Conservation (phyloP, 2,113 vertebrate species). For the Pimephales promelas region DNA sequence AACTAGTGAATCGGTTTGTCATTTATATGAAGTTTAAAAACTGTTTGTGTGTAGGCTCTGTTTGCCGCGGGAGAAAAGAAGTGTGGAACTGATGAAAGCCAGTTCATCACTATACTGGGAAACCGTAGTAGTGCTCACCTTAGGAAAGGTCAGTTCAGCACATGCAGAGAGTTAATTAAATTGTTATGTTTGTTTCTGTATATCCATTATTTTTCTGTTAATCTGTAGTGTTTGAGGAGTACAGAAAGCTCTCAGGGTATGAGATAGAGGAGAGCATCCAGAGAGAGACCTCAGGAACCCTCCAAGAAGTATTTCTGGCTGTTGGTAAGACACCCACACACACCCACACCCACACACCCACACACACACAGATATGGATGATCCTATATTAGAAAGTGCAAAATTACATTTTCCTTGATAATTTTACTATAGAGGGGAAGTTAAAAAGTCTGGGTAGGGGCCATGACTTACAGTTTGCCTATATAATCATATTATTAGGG, state of each 20-base stretch:
- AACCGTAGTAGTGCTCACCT: slow-evolving; percentile 88
- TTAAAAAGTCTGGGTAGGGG: background rate
- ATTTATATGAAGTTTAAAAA: background rate
- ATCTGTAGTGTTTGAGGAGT: slow-evolving; percentile 88
- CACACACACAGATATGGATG: background rate
- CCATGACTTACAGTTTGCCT: background rate
- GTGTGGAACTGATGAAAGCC: slow-evolving; percentile 92
- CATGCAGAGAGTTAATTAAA: background rate
- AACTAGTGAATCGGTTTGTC: background rate
- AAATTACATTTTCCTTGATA: background rate
- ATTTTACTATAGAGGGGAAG: background rate
- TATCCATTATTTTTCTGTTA: background rate
- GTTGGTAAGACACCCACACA: slow-evolving; percentile 78
- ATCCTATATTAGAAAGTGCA: background rate
- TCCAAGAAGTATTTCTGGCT: slow-evolving; percentile 86
- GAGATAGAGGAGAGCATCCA: slow-evolving; percentile 94
- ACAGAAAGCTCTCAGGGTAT: slow-evolving; percentile 91
- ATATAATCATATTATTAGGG: background rate
- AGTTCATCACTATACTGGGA: slow-evolving; percentile 92
- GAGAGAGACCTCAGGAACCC: slow-evolving; percentile 88
- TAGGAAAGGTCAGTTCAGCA: slow-evolving; percentile 79
- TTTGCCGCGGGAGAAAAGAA: slow-evolving; percentile 94
- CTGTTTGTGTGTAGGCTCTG: slow-evolving; percentile 70
- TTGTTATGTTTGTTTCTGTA: background rate
- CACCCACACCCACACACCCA: background rate